phyloP scores from a whole-genome alignment of 1,140 invertebrate genomes.

The Aphis gossypii region DNA sequence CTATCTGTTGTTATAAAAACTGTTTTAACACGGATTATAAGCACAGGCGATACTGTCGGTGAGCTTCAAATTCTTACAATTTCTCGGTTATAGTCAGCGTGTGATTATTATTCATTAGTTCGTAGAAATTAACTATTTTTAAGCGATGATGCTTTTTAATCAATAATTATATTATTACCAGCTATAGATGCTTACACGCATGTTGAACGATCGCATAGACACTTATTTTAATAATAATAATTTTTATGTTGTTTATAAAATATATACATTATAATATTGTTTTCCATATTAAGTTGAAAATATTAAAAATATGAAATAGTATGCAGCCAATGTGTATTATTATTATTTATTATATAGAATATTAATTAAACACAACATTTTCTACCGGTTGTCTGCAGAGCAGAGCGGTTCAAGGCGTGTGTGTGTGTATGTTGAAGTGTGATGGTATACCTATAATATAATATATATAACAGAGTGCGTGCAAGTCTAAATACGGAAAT shows the following conservation, averaged over 20 bases:
- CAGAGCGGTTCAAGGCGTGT: background rate
- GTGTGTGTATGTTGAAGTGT: background rate
- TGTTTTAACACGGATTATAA: no score
- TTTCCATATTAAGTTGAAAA: background rate
- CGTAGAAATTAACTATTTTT: no score
- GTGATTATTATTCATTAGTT: no score
- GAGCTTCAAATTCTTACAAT: no score
- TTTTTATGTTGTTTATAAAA: no score
- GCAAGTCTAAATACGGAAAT: slow-evolving; percentile 30
- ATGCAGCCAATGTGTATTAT: background rate
- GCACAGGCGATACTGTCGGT: no score
- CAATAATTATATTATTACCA: no score
- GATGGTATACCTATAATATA: background rate
- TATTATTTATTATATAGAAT: background rate
- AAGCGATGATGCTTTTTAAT: no score
- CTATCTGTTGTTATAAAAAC: no score
- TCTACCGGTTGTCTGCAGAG: background rate
- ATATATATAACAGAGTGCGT: background rate
- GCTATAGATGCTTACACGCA: background rate
- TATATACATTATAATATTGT: background rate
- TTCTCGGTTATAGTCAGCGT: no score
- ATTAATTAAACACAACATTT: background rate
- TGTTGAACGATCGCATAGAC: no score
- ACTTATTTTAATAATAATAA: no score
- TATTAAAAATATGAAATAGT: background rate